Evolutionary conservation across 2,113 vertebrate species (phyloP).

Genomic region (Puffinus mauretanicus): DNA sequence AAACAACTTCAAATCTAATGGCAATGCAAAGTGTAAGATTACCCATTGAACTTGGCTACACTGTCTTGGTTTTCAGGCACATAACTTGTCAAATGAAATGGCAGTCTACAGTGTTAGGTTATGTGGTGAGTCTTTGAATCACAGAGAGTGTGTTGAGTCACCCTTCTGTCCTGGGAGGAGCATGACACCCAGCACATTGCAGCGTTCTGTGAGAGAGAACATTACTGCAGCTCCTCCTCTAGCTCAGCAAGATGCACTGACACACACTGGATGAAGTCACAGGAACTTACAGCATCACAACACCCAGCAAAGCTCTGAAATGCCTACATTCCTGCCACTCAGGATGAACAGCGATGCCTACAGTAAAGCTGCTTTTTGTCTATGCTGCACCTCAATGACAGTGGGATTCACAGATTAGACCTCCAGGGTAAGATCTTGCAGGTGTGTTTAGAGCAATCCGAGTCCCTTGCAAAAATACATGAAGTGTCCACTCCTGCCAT

Average conservation of each 20-base stretch:
- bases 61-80: background rate
- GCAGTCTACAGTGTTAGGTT: background rate
- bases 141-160: background rate
- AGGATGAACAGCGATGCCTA: background rate
- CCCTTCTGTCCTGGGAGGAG: background rate
- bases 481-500: background rate
- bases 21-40: background rate
- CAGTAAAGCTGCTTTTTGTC: background rate
- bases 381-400: background rate
- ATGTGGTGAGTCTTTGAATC: background rate
- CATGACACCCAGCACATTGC: background rate
- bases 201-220: fast-evolving
- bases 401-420: background rate
- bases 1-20: background rate
- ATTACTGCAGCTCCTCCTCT: background rate
- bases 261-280: fast-evolving
- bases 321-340: background rate
- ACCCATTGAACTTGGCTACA: background rate
- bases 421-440: background rate
- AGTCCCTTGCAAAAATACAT: background rate
- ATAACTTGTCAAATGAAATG: background rate
- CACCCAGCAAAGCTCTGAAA: background rate
- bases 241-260: background rate
- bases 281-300: background rate
- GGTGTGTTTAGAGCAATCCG: background rate